Base-by-base conservation (phyloP, 2,888 invertebrate species). In the Drosophila acutilabella region DNA sequence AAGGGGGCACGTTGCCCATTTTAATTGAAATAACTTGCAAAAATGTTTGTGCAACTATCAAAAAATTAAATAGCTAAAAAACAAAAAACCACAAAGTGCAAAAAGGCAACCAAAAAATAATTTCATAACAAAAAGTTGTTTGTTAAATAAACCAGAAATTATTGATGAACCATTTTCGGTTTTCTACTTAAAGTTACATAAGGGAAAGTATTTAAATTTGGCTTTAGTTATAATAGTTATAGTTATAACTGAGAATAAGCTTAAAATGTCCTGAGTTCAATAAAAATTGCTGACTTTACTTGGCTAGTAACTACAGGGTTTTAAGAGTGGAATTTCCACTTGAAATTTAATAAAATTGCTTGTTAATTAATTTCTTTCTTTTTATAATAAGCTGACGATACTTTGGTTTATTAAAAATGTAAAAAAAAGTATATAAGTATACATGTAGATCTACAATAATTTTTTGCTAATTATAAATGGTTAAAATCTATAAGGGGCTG, bases 21-120 rank as follows among this genome's bases (percentile, higher is more conserved):
- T 85, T 83, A 83, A 83, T 83, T 83, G 88, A 81, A 83, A 83
- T 80, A 78, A 72, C 79, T 78, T 78, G 51, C 20, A 33, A 61
- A 56, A 61, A 76, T 65, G 64, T 52, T 77, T 57, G 40, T 54
- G 50, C 66, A 77, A 77, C 74, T 77, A 77, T 67, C 52, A 53
- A 58, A 64, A 74, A 50, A 42, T 7, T 6, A 30, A 30, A 30
- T 8, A 30, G 30, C 30, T 30, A 30, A 36, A 36, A 36, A 13
- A 11, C 36, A 13, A 58, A 64, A 74, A 53, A 42, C 47, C 61
- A 20, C 56, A 71, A 53, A 41, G 11, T 53, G 1, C n/a, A 56
- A 38, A 44, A 38, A 52, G 7, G 40, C 14, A 44, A 41, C 20
- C n/a, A n/a, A 23, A 42, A 38, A 54, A 42, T n/a, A 7, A 47